phyloP scores from a whole-genome alignment of 64 coral and sea anemone species.

The Montipora efflorescens region DNA sequence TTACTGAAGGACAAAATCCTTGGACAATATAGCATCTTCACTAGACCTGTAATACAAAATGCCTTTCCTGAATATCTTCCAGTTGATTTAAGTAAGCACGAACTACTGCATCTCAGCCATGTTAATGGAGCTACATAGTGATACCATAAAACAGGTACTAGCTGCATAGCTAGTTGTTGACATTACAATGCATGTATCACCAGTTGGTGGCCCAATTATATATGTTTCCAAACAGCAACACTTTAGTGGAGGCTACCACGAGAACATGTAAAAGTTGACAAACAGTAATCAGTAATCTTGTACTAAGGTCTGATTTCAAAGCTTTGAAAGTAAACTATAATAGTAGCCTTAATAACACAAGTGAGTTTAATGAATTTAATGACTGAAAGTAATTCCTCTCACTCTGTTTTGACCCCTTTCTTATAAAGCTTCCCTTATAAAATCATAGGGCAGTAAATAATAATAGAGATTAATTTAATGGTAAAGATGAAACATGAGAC shows the following conservation, averaged over 20 bases:
- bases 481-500: neutral
- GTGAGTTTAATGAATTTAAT: neutral
- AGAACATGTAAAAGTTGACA: conserved; percentile 22
- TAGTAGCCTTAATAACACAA: conserved; percentile 18
- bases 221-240: conserved; percentile 18
- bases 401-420: neutral
- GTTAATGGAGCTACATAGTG: conserved; percentile 6
- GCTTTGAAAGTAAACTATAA: neutral
- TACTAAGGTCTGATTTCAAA: conserved; percentile 2
- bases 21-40: conserved; percentile 7
- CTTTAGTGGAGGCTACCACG: neutral
- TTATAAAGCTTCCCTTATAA: neutral
- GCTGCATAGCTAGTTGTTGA: conserved; percentile 45
- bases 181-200: conserved; percentile 19
- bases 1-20: conserved; percentile 52
- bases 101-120: conserved; percentile 13
- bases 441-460: neutral
- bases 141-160: conserved; percentile 4
- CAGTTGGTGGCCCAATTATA: neutral
- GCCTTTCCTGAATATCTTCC: conserved; percentile 1
- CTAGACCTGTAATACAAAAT: conserved; percentile 29
- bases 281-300: conserved; percentile 56
- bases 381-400: neutral
- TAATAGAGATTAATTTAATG: neutral
- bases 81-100: conserved; percentile 37